Percentiles rank a stretch among this genome's conserved stretches.
Evolutionary conservation across 2,888 invertebrate genomes (phyloP).

Genomic region (Nemoura dubitans): DNA sequence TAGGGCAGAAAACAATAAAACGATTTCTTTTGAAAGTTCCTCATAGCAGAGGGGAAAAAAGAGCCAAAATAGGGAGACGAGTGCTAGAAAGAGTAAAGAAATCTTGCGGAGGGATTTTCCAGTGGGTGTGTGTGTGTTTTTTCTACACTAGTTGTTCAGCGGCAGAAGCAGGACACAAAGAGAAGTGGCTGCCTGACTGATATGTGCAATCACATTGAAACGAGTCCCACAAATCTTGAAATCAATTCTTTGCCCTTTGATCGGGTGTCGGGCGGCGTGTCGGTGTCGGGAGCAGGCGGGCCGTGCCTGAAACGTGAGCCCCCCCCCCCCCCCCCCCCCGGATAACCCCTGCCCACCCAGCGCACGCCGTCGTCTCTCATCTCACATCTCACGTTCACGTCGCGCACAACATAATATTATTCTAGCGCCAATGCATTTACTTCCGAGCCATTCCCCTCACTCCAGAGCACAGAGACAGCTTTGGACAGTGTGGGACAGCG

Average conservation of each 20-base stretch:
- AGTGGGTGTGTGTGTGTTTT: neutral
- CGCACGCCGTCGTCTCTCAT: neutral
- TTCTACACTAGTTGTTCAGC: conserved; percentile 37
- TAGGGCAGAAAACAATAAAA: conserved; percentile 42
- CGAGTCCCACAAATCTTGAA: conserved; percentile 38
- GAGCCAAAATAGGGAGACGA: conserved; percentile 25
- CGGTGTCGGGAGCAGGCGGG: neutral
- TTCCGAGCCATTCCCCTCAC: neutral
- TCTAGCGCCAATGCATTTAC: neutral
- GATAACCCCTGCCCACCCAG: neutral
- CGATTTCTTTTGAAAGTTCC: conserved; percentile 38
- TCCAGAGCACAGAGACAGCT: too few species aligned
- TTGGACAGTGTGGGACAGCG: too few species aligned
- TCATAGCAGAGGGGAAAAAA: neutral
- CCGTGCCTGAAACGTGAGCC: neutral
- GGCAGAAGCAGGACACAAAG: conserved; percentile 32
- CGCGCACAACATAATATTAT: neutral
- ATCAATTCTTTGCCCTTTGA: conserved; percentile 41
- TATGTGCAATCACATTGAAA: conserved; percentile 36
- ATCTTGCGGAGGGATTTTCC: conserved; percentile 23
- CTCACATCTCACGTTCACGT: neutral
- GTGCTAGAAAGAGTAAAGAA: conserved; percentile 28
- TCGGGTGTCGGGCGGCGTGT: neutral
- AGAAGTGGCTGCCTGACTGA: conserved; percentile 31
- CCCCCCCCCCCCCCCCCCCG: neutral